Base-by-base conservation (phyloP, 2,797 vertebrate species). In the Pantherophis alleghaniensis region DNA sequence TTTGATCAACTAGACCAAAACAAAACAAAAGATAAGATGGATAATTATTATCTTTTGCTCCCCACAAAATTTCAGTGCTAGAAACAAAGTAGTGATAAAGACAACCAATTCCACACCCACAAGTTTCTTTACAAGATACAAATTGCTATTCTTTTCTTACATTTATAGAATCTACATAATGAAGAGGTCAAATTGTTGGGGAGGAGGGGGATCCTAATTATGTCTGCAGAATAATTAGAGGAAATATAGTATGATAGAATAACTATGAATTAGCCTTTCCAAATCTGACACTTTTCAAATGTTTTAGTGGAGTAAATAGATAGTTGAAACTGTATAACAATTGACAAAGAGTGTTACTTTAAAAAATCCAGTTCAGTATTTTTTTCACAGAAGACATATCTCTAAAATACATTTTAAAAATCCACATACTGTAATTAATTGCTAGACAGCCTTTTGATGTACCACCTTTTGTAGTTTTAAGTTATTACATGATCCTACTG, bases 61-160 rank as follows among this genome's bases (percentile, higher is more conserved):
- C 28, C 51, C 18, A n/a, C 20, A n/a, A 18, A 69, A 55, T 69
- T 32, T 55, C 51, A 55, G 26, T 69, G 9, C n/a, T 63, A 12
- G 11, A 55, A 69, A 32, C 28, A 69, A 47, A 28, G 20, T 32
- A 57, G 55, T 69, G 60, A 66, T 28, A 28, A 51, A 89, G 28
- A 55, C 22, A 53, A 28, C 47, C 57, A 53, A 14, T 51, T 18
- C 10, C 20, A 53, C 12, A n/a, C 22, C 1, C n/a, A 37, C 11
- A 32, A 24, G 22, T 53, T 56, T 51, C n/a, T 87, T 28, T 90
- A 95, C 95, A 96, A 94, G 57, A 22, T 28, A 28, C 28, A 83
- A 22, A 91, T 7, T 86, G 57, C 32, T 92, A 55, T 94, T 63
- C 91, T 53, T 59, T 92, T 13, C 91, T 89, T 56, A 53, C 74